A percentile compares a stretch with the other conserved stretches of the same genome.
Evolutionary conservation across 2,888 invertebrate species (phyloP).

Genomic region (Drosophila tanythrix): DNA sequence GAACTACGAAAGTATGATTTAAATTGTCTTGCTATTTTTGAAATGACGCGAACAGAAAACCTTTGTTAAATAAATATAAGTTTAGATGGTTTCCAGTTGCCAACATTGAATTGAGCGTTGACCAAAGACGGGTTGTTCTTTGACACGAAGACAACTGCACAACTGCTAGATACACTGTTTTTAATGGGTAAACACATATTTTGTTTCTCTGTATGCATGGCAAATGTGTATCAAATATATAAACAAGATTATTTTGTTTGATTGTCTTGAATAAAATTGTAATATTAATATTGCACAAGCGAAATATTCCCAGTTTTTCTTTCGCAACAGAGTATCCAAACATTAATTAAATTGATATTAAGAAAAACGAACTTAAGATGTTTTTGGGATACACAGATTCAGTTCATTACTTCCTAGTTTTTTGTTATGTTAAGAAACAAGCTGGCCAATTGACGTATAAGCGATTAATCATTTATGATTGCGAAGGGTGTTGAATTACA

Average conservation of each 20-base stretch:
- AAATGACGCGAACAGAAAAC: not conserved
- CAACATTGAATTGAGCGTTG: not conserved
- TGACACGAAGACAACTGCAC: not conserved
- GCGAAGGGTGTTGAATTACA: constrained; percentile 43
- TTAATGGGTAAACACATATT: not conserved
- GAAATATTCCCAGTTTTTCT: not conserved
- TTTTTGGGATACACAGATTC: not conserved
- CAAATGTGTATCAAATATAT: not conserved
- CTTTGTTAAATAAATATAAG: not conserved
- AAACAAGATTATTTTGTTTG: not conserved
- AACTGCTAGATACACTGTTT: not conserved
- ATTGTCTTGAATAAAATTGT: not conserved
- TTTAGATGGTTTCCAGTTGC: not conserved
- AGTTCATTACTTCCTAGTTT: constrained; percentile 32
- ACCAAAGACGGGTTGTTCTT: too few species aligned
- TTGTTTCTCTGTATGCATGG: not conserved
- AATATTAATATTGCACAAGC: not conserved
- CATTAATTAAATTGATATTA: constrained; percentile 1
- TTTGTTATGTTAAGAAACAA: constrained; percentile 7
- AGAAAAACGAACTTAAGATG: not conserved
- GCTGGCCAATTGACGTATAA: constrained; percentile 27
- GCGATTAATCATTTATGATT: constrained; percentile 64
- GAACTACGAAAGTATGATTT: not conserved
- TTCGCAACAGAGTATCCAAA: not conserved
- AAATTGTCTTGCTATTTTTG: not conserved